Conservation (phyloP, 2,797 vertebrate species). For the Sebastes reedi region DNA sequence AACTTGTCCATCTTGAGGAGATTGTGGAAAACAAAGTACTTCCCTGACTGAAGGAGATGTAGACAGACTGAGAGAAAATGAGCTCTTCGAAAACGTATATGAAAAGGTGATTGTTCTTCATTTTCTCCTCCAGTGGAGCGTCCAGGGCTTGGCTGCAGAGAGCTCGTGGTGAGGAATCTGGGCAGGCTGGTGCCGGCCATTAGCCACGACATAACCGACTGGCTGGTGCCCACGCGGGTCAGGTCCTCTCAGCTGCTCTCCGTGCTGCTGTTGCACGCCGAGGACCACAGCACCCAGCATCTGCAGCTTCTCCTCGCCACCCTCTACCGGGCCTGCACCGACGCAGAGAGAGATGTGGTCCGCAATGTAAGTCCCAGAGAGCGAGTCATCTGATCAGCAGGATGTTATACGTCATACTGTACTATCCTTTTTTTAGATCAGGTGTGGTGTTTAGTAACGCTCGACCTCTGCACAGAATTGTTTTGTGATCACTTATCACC, state of each 20-base stretch:
- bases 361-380: constrained; percentile 83
- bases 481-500: constrained; percentile 2
- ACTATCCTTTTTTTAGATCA: neutral
- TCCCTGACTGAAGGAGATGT: neutral
- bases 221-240: constrained; percentile 89
- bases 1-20: neutral
- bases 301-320: constrained; percentile 88
- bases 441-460: neutral
- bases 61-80: neutral
- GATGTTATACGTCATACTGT: neutral
- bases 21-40: neutral
- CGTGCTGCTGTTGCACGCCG: constrained; percentile 87
- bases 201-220: constrained; percentile 88
- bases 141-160: constrained; percentile 91
- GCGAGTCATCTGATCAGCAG: neutral
- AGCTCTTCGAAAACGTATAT: neutral
- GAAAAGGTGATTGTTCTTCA: neutral
- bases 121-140: constrained; percentile 81
- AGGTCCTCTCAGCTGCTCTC: constrained; percentile 89
- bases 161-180: constrained; percentile 92
- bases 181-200: constrained; percentile 90
- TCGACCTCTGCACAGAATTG: neutral
- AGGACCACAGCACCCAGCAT: constrained; percentile 93
- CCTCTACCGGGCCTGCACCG: constrained; percentile 84
- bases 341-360: constrained; percentile 85